Evolutionary conservation across 2,113 vertebrate species (phyloP).

Genomic region (Murina feae): DNA sequence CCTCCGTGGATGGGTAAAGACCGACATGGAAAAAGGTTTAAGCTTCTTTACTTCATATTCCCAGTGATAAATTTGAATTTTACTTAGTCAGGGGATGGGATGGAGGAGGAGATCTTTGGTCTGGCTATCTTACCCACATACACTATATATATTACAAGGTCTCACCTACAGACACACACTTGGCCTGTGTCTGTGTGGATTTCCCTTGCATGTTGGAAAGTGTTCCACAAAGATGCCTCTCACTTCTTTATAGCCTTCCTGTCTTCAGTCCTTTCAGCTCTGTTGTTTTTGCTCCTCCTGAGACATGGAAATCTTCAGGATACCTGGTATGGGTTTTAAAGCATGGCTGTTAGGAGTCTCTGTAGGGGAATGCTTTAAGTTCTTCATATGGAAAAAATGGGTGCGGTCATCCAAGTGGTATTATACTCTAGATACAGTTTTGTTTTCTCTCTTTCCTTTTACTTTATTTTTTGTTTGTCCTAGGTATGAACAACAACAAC

Average conservation of each 20-base stretch:
- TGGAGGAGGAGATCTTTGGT: background rate
- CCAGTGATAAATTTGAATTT: background rate
- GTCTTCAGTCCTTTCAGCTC: background rate
- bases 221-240: background rate
- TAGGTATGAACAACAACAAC: background rate
- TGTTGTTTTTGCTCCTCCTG: background rate
- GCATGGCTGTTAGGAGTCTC: background rate
- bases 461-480: background rate
- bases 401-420: background rate
- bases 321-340: background rate
- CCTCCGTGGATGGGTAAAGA: background rate
- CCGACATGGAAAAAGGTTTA: background rate
- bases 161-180: fast-evolving
- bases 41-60: background rate
- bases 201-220: background rate
- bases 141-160: fast-evolving
- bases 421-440: background rate
- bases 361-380: background rate
- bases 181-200: background rate
- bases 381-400: background rate
- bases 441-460: background rate
- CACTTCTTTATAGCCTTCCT: background rate
- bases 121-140: background rate
- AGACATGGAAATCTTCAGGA: background rate
- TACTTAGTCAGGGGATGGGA: background rate